Evolutionary conservation across 2,888 invertebrate species (phyloP).

Genomic region (Hypolimnas misippus): DNA sequence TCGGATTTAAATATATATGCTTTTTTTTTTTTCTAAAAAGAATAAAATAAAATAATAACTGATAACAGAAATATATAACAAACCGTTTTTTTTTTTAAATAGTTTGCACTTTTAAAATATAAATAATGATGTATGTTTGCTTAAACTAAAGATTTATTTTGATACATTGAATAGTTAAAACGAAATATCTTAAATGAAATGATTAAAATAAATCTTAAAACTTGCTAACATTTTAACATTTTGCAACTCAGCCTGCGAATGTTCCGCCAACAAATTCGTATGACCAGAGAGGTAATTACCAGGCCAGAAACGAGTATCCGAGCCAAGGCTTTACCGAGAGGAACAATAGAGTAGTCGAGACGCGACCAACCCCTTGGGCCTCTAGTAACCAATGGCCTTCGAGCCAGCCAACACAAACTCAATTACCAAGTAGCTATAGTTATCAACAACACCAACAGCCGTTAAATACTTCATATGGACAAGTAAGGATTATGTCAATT

Average conservation of each 20-base stretch:
- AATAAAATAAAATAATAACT: background rate
- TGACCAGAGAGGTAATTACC: conserved; percentile 49
- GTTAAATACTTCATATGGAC: conserved; percentile 21
- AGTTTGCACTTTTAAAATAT: no score
- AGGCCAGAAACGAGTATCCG: conserved; percentile 48
- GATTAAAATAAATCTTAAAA: background rate
- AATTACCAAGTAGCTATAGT: conserved; percentile 46
- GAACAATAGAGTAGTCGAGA: conserved; percentile 43
- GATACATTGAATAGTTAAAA: no score
- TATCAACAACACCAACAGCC: conserved; percentile 46
- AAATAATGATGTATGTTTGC: no score
- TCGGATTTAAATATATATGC: background rate
- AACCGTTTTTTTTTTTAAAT: no score
- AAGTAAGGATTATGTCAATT: conserved; percentile 22
- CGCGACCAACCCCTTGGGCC: conserved; percentile 35
- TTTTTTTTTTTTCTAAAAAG: no score
- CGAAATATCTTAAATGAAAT: no score
- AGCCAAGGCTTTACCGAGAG: conserved; percentile 45
- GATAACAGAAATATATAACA: background rate
- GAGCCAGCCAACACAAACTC: conserved; percentile 27
- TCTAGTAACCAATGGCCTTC: conserved; percentile 33
- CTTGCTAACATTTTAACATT: background rate
- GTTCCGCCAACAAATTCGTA: conserved; percentile 45
- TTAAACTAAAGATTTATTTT: background rate
- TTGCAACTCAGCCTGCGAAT: conserved; percentile 16